Evolutionary conservation across 2,113 vertebrate species (phyloP).

Genomic region (Alces alces): DNA sequence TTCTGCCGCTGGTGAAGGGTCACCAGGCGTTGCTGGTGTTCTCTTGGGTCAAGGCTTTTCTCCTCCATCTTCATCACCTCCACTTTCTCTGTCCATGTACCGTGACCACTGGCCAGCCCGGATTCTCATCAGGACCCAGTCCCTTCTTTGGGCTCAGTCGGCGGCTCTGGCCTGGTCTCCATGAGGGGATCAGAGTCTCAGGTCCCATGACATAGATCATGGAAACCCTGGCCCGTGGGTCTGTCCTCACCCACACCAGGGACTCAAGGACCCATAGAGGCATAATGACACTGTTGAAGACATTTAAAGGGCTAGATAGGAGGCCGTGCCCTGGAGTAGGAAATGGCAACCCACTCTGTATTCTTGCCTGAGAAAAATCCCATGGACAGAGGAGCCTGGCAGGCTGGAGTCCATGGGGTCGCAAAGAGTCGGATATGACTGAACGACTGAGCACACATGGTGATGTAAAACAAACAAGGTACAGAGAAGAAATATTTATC

Average conservation of each 20-base stretch:
- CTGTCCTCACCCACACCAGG: not conserved
- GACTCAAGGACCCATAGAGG: not conserved
- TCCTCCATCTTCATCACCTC: rapidly evolving
- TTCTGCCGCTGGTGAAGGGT: not conserved
- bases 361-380: not conserved
- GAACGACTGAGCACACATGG: not conserved
- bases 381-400: not conserved
- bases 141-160: not conserved
- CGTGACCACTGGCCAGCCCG: rapidly evolving
- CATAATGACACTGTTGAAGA: no score
- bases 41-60: not conserved
- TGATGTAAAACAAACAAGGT: not conserved
- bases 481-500: not conserved
- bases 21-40: not conserved
- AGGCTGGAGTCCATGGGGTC: not conserved
- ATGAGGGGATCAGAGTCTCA: not conserved
- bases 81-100: rapidly evolving
- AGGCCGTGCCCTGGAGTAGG: not conserved
- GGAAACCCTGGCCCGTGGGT: not conserved
- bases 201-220: not conserved
- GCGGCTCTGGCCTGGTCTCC: not conserved
- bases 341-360: not conserved
- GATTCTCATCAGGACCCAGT: not conserved
- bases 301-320: rapidly evolving
- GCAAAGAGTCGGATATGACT: rapidly evolving